Evolutionary conservation across 1,140 invertebrate species (phyloP).

Genomic region (Platorchestia sp.): DNA sequence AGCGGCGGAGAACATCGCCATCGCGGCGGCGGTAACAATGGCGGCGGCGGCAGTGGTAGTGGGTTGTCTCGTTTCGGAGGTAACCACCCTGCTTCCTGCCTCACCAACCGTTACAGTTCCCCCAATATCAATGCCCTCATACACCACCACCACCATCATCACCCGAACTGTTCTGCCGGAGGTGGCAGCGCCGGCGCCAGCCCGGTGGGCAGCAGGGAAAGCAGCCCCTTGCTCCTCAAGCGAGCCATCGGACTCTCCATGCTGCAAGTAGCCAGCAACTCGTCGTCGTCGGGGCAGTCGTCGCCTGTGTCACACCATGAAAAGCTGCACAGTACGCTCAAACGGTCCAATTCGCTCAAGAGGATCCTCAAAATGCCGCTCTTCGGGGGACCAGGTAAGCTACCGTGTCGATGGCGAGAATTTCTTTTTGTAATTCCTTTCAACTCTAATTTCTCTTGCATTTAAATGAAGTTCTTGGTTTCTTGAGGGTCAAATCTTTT

Average conservation of each 20-base stretch:
- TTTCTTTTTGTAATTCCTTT: neutral
- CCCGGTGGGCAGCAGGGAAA: slow-evolving; percentile 55
- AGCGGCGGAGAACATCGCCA: slow-evolving; percentile 12
- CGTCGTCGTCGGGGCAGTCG: slow-evolving; percentile 21
- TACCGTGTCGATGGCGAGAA: neutral
- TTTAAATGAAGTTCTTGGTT: neutral
- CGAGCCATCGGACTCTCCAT: slow-evolving; percentile 50
- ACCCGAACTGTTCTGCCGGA: slow-evolving; percentile 31
- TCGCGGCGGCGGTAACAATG: neutral
- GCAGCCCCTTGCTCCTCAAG: slow-evolving; percentile 56
- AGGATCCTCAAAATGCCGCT: slow-evolving; percentile 55
- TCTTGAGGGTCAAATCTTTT: neutral
- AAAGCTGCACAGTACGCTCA: slow-evolving; percentile 32
- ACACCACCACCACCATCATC: slow-evolving; percentile 16
- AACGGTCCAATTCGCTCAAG: slow-evolving; percentile 57
- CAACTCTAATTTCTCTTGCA: neutral
- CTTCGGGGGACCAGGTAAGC: slow-evolving; percentile 55
- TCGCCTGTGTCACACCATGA: slow-evolving; percentile 52
- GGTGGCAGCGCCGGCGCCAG: slow-evolving; percentile 6
- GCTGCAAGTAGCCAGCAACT: slow-evolving; percentile 7
- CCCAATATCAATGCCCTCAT: slow-evolving; percentile 38
- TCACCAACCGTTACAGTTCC: slow-evolving; percentile 38
- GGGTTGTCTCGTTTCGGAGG: slow-evolving; percentile 41
- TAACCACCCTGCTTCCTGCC: slow-evolving; percentile 1
- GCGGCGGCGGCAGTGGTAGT: slow-evolving; percentile 20